phyloP scores from a whole-genome alignment of 2,888 invertebrate genomes.

The Trachelus tabidus region DNA sequence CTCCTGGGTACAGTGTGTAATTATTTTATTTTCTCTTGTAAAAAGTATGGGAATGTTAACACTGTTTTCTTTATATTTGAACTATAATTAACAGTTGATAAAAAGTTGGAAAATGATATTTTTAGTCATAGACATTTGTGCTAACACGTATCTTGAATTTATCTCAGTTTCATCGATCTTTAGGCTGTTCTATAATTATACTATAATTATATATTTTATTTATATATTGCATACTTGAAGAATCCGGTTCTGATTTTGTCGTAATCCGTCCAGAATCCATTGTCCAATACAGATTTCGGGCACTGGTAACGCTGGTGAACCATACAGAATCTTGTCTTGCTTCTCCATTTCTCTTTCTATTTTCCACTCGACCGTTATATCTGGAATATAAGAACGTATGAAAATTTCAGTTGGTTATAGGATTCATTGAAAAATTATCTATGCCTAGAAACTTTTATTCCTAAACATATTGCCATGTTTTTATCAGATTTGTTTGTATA shows the following conservation, averaged over 20 bases:
- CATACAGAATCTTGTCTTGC: constrained; percentile 13
- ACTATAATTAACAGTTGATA: neutral
- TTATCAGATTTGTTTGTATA: too few relatives aligned
- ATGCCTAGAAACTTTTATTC: too few relatives aligned
- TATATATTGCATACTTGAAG: constrained; percentile 19
- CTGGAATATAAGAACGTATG: too few relatives aligned
- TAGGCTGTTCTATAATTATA: too few relatives aligned
- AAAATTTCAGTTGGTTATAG: too few relatives aligned
- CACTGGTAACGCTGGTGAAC: neutral
- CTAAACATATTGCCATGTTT: too few relatives aligned
- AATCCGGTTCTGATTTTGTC: constrained; percentile 19
- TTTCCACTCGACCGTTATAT: too few relatives aligned
- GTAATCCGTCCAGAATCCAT: constrained; percentile 26
- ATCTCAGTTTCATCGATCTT: neutral
- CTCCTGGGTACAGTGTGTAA: neutral
- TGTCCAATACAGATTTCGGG: constrained; percentile 26
- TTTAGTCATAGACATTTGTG: neutral
- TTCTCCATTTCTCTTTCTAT: too few relatives aligned
- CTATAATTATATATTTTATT: neutral
- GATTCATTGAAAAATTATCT: too few relatives aligned
- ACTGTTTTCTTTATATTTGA: neutral
- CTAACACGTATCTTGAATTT: neutral
- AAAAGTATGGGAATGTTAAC: neutral
- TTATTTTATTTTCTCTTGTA: neutral
- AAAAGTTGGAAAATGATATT: neutral